A percentile compares a stretch with the other conserved stretches of the same genome.
These are phyloP conservation scores for Galemys pyrenaicus DNA, from an alignment of 2,113 vertebrate species.

Conservation along the genomic window DNA sequence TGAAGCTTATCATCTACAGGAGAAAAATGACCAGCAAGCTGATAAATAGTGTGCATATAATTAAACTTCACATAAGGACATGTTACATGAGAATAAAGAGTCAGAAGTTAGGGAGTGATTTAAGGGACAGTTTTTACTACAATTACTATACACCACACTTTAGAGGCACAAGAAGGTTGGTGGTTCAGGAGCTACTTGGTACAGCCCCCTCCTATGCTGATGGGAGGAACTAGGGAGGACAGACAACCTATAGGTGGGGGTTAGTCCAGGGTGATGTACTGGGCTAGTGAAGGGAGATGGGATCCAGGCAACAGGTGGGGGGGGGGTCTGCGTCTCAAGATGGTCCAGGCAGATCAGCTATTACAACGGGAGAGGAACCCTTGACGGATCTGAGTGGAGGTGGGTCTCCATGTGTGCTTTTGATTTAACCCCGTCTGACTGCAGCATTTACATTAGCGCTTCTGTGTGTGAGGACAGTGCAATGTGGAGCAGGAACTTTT, in stretches of 20 bases:
- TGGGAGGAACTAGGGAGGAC: not conserved
- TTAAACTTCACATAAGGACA: not conserved
- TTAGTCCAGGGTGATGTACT: not conserved
- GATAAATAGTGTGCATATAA: not conserved
- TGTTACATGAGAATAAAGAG: not conserved
- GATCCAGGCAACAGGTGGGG: not conserved
- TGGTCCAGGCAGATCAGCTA: no score
- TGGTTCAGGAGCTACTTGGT: not conserved
- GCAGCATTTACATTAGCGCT: not conserved
- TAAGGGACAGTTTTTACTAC: not conserved
- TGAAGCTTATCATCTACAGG: not conserved
- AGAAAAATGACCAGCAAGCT: not conserved
- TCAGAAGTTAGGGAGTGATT: not conserved
- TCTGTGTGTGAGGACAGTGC: accelerated
- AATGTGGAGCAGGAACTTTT: not conserved
- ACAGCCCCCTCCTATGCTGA: not conserved
- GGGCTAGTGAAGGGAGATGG: not conserved
- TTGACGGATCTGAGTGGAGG: not conserved
- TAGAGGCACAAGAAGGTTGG: not conserved
- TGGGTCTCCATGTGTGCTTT: not conserved
- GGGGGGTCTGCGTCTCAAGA: not conserved
- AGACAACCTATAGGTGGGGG: not conserved
- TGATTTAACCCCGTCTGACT: not conserved
- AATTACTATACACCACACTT: not conserved
- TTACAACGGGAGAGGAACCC: not conserved